Evolutionary conservation across 2,888 invertebrate species (phyloP), one percentile per base, ranked within the genome.

Genomic region (Chloroclystis v-ata): DNA sequence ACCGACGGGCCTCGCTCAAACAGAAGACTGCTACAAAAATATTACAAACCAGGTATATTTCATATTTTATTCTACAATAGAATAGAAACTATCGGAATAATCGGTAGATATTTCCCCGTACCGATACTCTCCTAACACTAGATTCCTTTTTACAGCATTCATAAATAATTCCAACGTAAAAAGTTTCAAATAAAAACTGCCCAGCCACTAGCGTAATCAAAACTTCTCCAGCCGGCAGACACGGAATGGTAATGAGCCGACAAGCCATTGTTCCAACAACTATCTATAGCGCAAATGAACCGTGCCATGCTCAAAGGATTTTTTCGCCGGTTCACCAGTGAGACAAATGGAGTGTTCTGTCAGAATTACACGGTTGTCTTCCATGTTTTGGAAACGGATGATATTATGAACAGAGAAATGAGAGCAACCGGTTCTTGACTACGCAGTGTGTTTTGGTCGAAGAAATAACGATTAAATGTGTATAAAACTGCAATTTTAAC

Each of bases 191-290:
- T 24, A 24, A 24, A n/a, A n/a, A n/a, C n/a, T n/a, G n/a, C 20
- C 20, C 20, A 20, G 5, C 20, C 20, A 20, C 20, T 20, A 10
- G 5, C 14, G 16, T 20, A 24, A 20, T 35, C 35, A 20, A 35
- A 35, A 35, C 35, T 35, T 24, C 6, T n/a, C 11, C 35, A 35
- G 35, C 14, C 35, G n/a, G n/a, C n/a, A 10, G 3, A 7, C 11
- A 25, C 28, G 7, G 53, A 47, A 54, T 49, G 45, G 28, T 49
- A 54, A 54, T 57, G 57, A 54, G 37, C 43, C 57, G 42, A 43
- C 45, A 20, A 13, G 28, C 56, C 28, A 54, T 57, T 57, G 57
- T 57, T 57, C 47, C 40, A 20, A 39, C 24, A 24, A 30, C 29
- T 40, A 40, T 13, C 39, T 11, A 37, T 41, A 33, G 33, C 14